phyloP scores from a whole-genome alignment of 2,113 vertebrate genomes.

The Fulica atra region DNA sequence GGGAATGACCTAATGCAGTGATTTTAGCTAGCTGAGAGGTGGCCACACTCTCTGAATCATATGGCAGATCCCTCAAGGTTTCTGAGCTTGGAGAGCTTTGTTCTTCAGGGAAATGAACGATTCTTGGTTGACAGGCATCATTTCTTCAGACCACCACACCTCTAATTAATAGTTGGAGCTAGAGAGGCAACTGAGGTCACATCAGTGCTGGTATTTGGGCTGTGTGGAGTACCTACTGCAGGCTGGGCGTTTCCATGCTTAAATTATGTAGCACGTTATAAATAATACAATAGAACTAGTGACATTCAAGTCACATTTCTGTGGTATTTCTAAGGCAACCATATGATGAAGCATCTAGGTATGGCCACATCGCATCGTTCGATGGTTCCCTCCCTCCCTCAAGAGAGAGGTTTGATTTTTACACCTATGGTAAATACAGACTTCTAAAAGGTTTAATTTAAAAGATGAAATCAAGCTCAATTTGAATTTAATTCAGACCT shows the following conservation, averaged over 20 bases:
- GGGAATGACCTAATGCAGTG: neutral
- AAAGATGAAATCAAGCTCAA: constrained; percentile 48
- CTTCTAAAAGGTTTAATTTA: constrained; percentile 35
- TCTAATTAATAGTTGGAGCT: neutral
- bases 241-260: neutral
- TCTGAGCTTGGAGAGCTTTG: neutral
- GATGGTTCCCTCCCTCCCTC: neutral
- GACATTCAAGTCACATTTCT: constrained; percentile 34
- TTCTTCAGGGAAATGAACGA: neutral
- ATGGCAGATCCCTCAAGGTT: neutral
- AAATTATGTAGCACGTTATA: neutral
- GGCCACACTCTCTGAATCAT: neutral
- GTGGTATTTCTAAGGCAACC: constrained; percentile 11
- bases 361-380: neutral
- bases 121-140: neutral
- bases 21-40: neutral
- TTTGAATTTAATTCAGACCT: constrained; percentile 48
- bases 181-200: neutral
- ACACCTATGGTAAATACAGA: neutral
- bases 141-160: neutral
- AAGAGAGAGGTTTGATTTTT: constrained; percentile 4
- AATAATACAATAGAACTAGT: constrained; percentile 41
- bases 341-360: neutral
- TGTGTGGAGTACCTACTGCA: neutral
- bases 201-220: neutral